Evolutionary conservation across 92 coral and sea anemone species (phyloP), one percentile per base, ranked within the genome.

Genomic region (Actinostola sp.): DNA sequence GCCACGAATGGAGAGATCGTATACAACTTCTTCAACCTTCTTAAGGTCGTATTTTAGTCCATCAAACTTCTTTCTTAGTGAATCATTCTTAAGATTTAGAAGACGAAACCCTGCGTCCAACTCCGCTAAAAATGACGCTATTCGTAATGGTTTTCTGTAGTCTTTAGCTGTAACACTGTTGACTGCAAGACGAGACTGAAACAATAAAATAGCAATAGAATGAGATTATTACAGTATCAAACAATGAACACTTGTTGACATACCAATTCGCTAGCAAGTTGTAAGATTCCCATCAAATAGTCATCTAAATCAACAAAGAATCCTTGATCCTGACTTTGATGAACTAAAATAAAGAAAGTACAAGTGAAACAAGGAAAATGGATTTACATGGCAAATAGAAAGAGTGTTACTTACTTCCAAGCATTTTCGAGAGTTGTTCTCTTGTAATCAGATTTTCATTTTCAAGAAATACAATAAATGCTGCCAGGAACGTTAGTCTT

Each of bases 11-110:
- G 93, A 85, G 34, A 94, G 84, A 38, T 94, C 98, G 66, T 94
- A 94, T 23, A 94, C 98, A n/a, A 94, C 97, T 79, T 94, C 98
- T 80, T 94, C 98, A 34, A 90, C 83, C 75, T 94, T 94, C 80
- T 94, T 94, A 32, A 94, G 67, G 80, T 94, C 98, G 67, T 94
- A 94, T 66, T 94, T 94, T 29, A 94, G 88, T 77, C 98, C 98
- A 66, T 94, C 98, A 63, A 91, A 94, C 74, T 83, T 94, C 82
- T 88, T 94, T 67, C 98, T 73, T 20, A 94, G 87, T 23, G 81
- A 87, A 66, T 94, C 98, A 44, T 94, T 94, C 80, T 94, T 94
- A n/a, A 94, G 92, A 49, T 94, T 91, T 52, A 94, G 63, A 28
- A 94, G 82, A 6, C 98, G 87, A 73, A 94, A 94, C 21, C 98